Evolutionary conservation across 2,797 vertebrate genomes (phyloP).

Genomic region (Tarsius wallacei): DNA sequence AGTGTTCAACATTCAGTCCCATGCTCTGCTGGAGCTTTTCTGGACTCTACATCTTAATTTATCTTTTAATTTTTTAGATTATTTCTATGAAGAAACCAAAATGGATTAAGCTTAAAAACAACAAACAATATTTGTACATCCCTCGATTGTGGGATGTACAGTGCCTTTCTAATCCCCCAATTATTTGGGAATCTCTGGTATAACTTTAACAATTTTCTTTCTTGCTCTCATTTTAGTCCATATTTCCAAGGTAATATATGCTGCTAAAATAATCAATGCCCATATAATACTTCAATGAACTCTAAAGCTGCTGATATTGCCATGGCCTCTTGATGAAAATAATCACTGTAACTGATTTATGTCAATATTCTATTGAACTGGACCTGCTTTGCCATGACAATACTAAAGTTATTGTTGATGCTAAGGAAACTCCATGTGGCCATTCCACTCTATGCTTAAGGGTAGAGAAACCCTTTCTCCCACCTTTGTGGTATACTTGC

Average conservation of each 20-base stretch:
- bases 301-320: not conserved
- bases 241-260: not conserved
- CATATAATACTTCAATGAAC: not conserved
- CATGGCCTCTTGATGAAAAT: not conserved
- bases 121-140: not conserved
- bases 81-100: not conserved
- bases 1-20: not conserved
- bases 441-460: not conserved
- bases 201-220: not conserved
- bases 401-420: not conserved
- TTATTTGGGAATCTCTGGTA: not conserved
- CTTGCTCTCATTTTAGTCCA: not conserved
- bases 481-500: not conserved
- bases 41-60: not conserved
- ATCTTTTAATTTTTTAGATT: not conserved
- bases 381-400: not conserved
- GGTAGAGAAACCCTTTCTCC: not conserved
- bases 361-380: not conserved
- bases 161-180: not conserved
- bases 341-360: not conserved
- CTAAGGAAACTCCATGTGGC: not conserved
- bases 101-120: not conserved
- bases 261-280: not conserved
- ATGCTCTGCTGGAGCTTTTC: not conserved
- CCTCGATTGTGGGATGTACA: not conserved